Conservation (phyloP, 2,797 vertebrate genomes). For the Leuciscus waleckii region DNA sequence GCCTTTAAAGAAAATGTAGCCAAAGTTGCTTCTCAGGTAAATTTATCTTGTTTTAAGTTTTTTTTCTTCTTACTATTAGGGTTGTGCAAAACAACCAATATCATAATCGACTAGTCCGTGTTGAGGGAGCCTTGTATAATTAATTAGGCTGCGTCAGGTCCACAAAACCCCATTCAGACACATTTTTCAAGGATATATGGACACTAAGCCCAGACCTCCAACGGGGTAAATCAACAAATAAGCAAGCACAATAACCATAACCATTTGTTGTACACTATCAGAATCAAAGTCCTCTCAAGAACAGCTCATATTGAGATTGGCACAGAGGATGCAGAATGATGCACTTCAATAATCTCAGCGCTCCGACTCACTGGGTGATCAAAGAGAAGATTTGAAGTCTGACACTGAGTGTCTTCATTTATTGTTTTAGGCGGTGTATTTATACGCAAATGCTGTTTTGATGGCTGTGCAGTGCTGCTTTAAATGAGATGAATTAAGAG, state of each 20-base stretch:
- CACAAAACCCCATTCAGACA: background rate
- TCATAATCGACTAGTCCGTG: background rate
- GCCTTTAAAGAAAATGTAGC: background rate
- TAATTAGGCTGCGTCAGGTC: background rate
- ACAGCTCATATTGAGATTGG: background rate
- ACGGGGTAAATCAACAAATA: background rate
- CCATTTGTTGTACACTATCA: background rate
- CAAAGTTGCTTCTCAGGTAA: background rate
- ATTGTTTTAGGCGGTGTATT: background rate
- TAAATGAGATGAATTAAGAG: background rate
- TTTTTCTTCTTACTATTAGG: background rate
- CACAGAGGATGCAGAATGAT: background rate
- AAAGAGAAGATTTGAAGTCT: background rate
- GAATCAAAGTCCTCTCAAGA: background rate
- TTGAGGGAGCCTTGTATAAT: background rate
- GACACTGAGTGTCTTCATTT: background rate
- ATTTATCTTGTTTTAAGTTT: background rate
- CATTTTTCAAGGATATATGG: background rate
- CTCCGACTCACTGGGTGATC: background rate
- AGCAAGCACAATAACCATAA: background rate
- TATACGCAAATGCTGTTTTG: background rate
- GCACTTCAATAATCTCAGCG: background rate
- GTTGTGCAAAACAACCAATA: background rate
- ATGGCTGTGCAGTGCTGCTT: background rate
- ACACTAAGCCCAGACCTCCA: background rate